Evolutionary conservation across 2,113 vertebrate genomes (phyloP).

Genomic region (Campylorhamphus procurvoides): DNA sequence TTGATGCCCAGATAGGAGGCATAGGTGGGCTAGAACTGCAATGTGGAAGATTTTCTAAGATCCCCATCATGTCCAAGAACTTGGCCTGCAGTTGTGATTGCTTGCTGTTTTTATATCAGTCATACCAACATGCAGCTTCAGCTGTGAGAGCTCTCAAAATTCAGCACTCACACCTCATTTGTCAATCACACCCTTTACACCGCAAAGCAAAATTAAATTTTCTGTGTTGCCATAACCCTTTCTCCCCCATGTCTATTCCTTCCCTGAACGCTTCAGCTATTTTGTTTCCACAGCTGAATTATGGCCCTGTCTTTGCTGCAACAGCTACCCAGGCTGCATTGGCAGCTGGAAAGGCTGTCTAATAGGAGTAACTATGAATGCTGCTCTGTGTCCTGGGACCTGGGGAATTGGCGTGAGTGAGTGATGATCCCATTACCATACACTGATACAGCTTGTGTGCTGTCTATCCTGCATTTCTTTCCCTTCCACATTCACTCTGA

Average conservation of each 20-base stretch:
- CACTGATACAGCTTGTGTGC: neutral
- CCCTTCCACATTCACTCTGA: neutral
- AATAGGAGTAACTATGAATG: neutral
- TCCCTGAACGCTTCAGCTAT: neutral
- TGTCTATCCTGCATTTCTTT: neutral
- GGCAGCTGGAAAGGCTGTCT: neutral
- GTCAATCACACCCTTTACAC: neutral
- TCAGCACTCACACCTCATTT: neutral
- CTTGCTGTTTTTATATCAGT: neutral
- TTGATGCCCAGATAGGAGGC: neutral
- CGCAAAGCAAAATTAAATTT: slow-evolving; percentile 14
- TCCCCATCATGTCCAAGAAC: neutral
- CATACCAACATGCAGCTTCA: neutral
- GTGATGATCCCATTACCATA: neutral
- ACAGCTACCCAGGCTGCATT: neutral
- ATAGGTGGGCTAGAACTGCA: neutral
- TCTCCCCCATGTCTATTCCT: neutral
- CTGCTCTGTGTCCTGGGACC: neutral
- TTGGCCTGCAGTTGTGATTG: neutral
- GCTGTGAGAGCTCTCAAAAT: neutral
- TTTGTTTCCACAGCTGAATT: neutral
- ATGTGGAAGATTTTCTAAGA: neutral
- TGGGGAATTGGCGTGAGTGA: neutral
- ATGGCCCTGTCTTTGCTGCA: neutral
- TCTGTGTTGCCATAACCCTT: neutral